phyloP scores from a whole-genome alignment of 2,888 invertebrate genomes.

The Diarsia brunnea region DNA sequence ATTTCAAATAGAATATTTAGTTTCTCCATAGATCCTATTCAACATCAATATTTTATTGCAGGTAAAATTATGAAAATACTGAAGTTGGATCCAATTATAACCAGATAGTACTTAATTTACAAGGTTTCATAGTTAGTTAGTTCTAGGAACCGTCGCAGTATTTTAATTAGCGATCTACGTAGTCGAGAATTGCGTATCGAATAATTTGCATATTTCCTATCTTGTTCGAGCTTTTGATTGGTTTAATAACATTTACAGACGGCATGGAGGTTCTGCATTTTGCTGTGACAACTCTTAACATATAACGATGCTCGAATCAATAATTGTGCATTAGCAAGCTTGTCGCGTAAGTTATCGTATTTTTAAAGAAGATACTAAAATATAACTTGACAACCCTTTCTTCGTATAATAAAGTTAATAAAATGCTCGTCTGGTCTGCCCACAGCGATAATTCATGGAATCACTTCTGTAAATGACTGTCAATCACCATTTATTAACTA shows the following conservation, averaged over 20 bases:
- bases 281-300: background rate
- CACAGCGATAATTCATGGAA: slow-evolving; percentile 36
- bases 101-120: background rate
- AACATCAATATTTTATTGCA: background rate
- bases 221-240: background rate
- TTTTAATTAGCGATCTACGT: background rate
- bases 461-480: slow-evolving; percentile 36
- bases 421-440: background rate
- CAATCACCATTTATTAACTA: slow-evolving; percentile 44
- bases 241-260: background rate
- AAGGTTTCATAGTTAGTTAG: background rate
- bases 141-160: background rate
- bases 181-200: background rate
- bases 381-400: background rate
- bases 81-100: background rate
- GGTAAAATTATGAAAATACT: too few species aligned
- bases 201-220: background rate
- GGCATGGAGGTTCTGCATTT: background rate
- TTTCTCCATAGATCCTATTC: slow-evolving; percentile 9
- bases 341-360: background rate
- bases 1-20: slow-evolving; percentile 4
- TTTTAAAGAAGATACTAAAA: background rate
- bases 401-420: background rate
- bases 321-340: background rate
- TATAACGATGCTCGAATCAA: background rate